These are phyloP conservation scores for Propithecus perrieri DNA, from an alignment of 2,797 vertebrate species.

Conservation along the genomic window DNA sequence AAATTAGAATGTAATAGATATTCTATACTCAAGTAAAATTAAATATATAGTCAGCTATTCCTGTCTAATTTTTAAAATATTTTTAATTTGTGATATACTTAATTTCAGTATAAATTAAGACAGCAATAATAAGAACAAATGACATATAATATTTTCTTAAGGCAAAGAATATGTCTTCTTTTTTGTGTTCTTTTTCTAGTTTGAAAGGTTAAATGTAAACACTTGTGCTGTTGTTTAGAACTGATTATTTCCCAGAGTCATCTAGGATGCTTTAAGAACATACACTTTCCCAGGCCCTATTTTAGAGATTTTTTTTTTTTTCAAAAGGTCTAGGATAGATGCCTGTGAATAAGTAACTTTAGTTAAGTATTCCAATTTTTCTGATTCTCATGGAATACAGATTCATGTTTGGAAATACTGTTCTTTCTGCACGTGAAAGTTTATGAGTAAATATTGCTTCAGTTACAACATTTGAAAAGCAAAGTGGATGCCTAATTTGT, in stretches of 20 bases:
- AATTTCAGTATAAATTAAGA: slow-evolving; percentile 21
- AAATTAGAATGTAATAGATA: not conserved
- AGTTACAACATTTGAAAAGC: not conserved
- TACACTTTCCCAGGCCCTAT: accelerated
- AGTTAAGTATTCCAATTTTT: not conserved
- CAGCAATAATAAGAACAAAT: not conserved
- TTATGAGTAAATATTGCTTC: not conserved
- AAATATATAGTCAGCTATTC: slow-evolving; percentile 9
- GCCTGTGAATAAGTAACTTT: not conserved
- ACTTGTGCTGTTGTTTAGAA: not conserved
- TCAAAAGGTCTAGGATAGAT: not conserved
- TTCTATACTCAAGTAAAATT: not conserved
- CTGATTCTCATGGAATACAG: not conserved
- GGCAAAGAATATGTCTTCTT: not conserved
- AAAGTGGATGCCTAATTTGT: not conserved
- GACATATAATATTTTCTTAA: not conserved
- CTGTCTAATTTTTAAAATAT: not conserved
- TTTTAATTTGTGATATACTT: not conserved
- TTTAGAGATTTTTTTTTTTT: not conserved
- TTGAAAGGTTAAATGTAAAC: not conserved
- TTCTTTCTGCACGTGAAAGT: not conserved
- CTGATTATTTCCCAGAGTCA: not conserved
- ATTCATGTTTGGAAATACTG: not conserved
- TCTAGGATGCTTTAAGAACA: not conserved
- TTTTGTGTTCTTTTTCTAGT: not conserved